A percentile compares a stretch with the other conserved stretches of the same genome.
Evolutionary conservation across 2,797 vertebrate genomes (phyloP).

Genomic region (Poecilia gillii): DNA sequence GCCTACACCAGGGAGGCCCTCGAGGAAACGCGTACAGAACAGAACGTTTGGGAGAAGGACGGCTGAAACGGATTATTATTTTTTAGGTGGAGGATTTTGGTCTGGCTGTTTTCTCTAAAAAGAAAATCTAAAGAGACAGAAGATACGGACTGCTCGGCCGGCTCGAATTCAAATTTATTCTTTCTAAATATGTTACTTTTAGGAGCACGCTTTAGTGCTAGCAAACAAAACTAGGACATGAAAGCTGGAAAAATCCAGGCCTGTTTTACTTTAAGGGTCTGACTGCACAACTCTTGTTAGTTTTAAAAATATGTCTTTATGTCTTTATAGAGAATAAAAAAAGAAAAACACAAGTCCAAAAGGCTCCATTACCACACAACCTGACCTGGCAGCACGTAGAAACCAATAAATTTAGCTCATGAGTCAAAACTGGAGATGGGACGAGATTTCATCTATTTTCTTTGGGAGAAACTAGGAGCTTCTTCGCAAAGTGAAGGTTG

Average conservation of each 20-base stretch:
- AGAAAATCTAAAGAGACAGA: neutral
- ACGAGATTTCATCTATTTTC: neutral
- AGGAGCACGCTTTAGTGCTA: neutral
- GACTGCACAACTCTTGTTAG: neutral
- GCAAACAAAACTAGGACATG: neutral
- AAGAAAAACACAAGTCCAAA: conserved; percentile 30
- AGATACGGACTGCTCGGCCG: neutral
- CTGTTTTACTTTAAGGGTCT: neutral
- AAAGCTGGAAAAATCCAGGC: neutral
- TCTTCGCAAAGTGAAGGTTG: neutral
- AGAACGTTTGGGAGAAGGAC: conserved; percentile 1
- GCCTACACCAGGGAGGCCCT: conserved; percentile 43
- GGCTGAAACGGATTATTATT: conserved; percentile 12
- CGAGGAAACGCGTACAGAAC: conserved; percentile 33
- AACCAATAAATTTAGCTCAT: neutral
- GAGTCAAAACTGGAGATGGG: neutral
- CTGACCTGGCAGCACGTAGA: neutral
- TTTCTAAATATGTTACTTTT: neutral
- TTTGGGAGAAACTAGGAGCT: neutral
- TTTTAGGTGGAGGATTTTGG: conserved; percentile 1
- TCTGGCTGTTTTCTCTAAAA: conserved; percentile 4
- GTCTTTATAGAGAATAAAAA: neutral
- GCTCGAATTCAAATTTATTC: neutral
- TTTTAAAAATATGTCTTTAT: neutral
- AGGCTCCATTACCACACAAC: conserved; percentile 19